Evolutionary conservation across 1,140 invertebrate species (phyloP).

Genomic region (Physella acuta): DNA sequence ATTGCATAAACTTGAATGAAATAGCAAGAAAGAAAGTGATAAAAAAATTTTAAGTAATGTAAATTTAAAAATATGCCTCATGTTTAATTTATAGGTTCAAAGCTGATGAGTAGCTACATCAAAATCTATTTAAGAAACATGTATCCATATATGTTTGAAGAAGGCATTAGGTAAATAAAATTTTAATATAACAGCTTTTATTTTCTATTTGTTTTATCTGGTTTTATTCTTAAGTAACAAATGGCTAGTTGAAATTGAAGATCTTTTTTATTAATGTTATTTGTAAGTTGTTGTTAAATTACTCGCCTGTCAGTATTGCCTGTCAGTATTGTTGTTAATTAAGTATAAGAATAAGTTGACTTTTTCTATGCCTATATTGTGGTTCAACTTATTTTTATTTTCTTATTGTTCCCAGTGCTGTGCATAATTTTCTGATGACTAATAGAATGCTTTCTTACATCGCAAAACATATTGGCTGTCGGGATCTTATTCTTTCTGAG

Average conservation of each 20-base stretch:
- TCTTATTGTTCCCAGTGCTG: conserved; percentile 59
- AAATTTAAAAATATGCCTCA: neutral
- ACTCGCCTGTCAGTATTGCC: too few species aligned
- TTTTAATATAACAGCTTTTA: neutral
- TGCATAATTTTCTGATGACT: conserved; percentile 70
- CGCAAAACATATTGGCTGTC: conserved; percentile 74
- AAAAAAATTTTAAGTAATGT: too few species aligned
- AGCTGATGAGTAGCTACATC: conserved; percentile 66
- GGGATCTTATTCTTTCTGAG: conserved; percentile 75
- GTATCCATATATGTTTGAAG: conserved; percentile 74
- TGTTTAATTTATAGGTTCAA: conserved; percentile 44
- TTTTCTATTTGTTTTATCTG: neutral
- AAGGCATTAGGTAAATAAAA: conserved; percentile 59
- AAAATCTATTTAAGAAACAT: conserved; percentile 66
- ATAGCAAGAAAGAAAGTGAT: too few species aligned
- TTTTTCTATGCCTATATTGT: neutral
- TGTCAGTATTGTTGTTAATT: too few species aligned
- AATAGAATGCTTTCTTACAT: conserved; percentile 72
- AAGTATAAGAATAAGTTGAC: too few species aligned
- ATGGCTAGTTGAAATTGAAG: neutral
- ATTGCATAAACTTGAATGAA: too few species aligned
- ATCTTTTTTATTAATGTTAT: neutral
- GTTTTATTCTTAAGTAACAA: neutral
- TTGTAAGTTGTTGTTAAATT: too few species aligned
- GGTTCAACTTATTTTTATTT: neutral